A percentile compares a stretch with the other conserved stretches of the same genome.
Conservation (phyloP, 2,113 vertebrate genomes). For the Hiodon alosoides region DNA sequence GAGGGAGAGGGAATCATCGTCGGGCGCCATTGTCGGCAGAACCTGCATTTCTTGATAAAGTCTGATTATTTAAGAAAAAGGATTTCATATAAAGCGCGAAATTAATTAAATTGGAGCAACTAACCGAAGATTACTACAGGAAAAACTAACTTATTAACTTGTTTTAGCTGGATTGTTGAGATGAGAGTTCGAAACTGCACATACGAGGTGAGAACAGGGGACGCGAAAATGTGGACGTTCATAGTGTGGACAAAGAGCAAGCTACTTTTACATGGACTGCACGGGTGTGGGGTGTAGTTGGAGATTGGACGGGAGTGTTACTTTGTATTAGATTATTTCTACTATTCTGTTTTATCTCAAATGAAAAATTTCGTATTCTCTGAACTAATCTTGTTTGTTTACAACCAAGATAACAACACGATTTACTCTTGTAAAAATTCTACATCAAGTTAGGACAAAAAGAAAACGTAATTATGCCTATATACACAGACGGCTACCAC, state of each 20-base stretch:
- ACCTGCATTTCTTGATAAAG: slow-evolving; percentile 40
- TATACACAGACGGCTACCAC: too few relatives aligned
- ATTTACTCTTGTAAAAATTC: too few relatives aligned
- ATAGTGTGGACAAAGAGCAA: slow-evolving; percentile 15
- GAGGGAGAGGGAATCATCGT: slow-evolving; percentile 20
- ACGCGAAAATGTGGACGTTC: background rate
- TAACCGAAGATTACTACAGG: background rate
- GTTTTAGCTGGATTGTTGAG: background rate
- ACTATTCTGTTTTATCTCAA: too few relatives aligned
- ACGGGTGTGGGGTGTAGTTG: background rate
- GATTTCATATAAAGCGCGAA: background rate
- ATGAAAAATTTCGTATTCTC: too few relatives aligned
- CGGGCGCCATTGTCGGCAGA: slow-evolving; percentile 54
- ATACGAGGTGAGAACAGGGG: slow-evolving; percentile 8
- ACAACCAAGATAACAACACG: too few relatives aligned
- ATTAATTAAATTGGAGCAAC: too few relatives aligned
- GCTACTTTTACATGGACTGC: background rate
- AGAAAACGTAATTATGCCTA: too few relatives aligned
- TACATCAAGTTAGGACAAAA: too few relatives aligned
- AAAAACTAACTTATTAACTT: background rate
- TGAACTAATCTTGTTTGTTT: too few relatives aligned
- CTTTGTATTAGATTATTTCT: too few relatives aligned
- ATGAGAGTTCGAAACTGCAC: slow-evolving; percentile 9
- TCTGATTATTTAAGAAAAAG: slow-evolving; percentile 16
- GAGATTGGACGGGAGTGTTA: background rate